Evolutionary conservation across 2,113 vertebrate species (phyloP).

Genomic region (Pangasianodon hypophthalmus): DNA sequence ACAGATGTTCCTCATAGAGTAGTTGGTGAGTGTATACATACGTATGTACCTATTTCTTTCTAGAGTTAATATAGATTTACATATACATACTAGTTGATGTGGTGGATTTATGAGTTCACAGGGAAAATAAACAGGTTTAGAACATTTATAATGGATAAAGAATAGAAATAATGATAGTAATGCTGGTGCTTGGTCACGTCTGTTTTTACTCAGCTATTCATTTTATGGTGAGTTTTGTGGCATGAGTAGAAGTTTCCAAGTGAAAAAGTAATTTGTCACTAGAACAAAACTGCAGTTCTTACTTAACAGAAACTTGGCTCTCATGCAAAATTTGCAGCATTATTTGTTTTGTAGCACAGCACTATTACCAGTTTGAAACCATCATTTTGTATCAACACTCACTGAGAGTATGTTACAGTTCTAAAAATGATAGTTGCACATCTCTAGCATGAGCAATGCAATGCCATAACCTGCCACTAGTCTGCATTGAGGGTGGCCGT

Average conservation of each 20-base stretch:
- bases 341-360: not conserved
- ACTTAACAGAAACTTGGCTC: not conserved
- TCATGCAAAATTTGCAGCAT: not conserved
- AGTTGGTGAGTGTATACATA: too few relatives aligned
- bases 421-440: not conserved
- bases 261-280: not conserved
- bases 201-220: not conserved
- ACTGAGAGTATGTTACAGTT: not conserved
- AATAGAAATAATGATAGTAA: not conserved
- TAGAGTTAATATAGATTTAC: not conserved
- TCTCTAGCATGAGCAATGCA: not conserved
- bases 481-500: constrained; percentile 12
- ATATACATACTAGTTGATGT: not conserved
- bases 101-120: not conserved
- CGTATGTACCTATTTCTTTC: not conserved
- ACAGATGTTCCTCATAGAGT: too few relatives aligned
- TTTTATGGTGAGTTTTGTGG: not conserved
- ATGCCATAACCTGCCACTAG: constrained; percentile 12
- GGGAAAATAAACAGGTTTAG: not conserved
- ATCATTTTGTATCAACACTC: not conserved
- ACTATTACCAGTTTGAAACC: not conserved
- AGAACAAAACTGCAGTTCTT: not conserved
- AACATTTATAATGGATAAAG: not conserved
- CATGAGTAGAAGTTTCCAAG: not conserved
- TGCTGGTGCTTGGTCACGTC: not conserved